Percentiles rank a stretch among this genome's conserved stretches.
phyloP scores from a whole-genome alignment of 2,113 vertebrate genomes.

The Amphilophus citrinellus region DNA sequence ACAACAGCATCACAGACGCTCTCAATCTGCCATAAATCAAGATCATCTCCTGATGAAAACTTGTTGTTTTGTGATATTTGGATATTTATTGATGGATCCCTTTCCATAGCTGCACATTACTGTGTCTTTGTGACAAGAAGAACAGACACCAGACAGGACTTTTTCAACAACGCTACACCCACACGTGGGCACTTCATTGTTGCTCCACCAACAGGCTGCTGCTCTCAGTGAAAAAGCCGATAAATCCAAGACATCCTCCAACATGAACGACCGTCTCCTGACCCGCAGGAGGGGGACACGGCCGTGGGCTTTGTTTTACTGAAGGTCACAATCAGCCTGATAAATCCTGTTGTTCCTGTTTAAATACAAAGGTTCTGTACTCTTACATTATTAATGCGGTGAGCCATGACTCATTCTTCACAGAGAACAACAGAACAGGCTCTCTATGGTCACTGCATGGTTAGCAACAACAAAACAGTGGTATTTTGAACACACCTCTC shows the following conservation, averaged over 20 bases:
- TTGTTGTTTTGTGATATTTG: not conserved
- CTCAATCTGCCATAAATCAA: not conserved
- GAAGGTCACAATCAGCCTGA: not conserved
- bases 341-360: not conserved
- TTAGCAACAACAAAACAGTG: not conserved
- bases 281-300: fast-evolving
- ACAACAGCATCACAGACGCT: not conserved
- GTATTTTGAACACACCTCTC: not conserved
- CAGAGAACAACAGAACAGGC: not conserved
- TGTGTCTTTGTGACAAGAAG: conserved; percentile 1
- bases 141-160: not conserved
- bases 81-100: not conserved
- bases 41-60: not conserved
- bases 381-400: not conserved
- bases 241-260: not conserved
- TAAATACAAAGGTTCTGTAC: not conserved
- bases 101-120: not conserved
- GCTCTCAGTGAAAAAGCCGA: not conserved
- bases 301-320: not conserved
- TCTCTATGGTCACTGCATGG: fast-evolving
- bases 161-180: not conserved
- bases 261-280: not conserved
- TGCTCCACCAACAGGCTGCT: not conserved
- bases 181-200: not conserved
- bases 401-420: not conserved